Evolutionary conservation across 2,888 invertebrate genomes (phyloP).

Genomic region (Caenorhabditis japonica): DNA sequence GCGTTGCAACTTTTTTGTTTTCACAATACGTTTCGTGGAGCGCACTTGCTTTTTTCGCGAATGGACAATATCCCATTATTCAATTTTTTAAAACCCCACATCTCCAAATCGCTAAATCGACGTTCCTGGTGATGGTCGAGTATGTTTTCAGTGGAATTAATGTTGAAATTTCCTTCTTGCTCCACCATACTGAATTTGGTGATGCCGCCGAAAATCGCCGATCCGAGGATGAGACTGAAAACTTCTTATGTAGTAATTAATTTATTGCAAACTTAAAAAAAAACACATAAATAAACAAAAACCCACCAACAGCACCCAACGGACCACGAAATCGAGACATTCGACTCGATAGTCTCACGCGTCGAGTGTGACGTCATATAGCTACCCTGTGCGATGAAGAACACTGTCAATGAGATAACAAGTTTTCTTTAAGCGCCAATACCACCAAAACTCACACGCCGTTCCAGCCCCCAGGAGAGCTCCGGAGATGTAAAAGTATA

Average conservation of each 20-base stretch:
- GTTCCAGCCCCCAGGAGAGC: constrained; percentile 53
- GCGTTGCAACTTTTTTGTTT: too few species aligned
- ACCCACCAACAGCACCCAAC: constrained; percentile 53
- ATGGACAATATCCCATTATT: too few species aligned
- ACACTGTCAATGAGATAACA: constrained; percentile 60
- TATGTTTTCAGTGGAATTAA: not conserved
- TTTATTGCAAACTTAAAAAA: constrained; percentile 3
- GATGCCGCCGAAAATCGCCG: constrained; percentile 26
- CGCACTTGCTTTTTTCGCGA: too few species aligned
- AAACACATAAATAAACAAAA: too few species aligned
- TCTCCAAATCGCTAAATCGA: constrained; percentile 51
- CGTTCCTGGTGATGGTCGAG: not conserved
- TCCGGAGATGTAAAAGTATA: constrained; percentile 54
- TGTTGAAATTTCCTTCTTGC: not conserved
- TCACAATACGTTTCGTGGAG: too few species aligned
- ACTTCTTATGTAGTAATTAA: not conserved
- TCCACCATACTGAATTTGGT: constrained; percentile 4
- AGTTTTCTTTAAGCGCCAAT: not conserved
- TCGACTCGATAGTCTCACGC: constrained; percentile 57
- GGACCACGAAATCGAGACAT: constrained; percentile 59
- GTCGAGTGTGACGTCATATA: constrained; percentile 61
- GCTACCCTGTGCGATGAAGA: constrained; percentile 56
- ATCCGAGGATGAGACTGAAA: constrained; percentile 40
- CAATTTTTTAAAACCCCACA: constrained; percentile 19
- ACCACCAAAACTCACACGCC: constrained; percentile 52